Evolutionary conservation across 1,140 invertebrate species (phyloP), one percentile per base, ranked within the genome.

Genomic region (Ceratoteleas bidentatus): DNA sequence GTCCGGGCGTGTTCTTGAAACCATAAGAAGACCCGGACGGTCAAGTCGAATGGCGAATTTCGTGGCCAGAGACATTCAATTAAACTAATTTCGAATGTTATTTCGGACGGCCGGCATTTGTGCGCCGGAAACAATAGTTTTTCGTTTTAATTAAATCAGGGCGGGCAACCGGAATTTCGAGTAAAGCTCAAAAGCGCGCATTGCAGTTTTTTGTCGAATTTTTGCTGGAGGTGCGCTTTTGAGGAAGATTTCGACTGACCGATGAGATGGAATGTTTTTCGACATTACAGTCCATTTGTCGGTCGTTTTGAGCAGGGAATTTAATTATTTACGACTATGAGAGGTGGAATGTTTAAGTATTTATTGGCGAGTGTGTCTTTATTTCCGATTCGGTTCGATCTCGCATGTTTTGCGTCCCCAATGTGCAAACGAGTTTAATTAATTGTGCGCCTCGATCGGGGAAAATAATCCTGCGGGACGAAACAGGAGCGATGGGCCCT

Each of bases 391-490:
- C 84, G 83, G 87, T 87, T 85, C 84, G 82, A 81, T 83, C 72
- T 85, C 85, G 66, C 72, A 61, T 65, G 52, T 54, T 52, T 34
- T 10, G 4, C 36, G 15, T 47, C 7, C 43, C 47, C 54, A 82
- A 78, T 64, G 84, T 80, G 88, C 88, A 88, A 89, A 88, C 87
- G 87, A 88, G 79, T 81, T 88, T 87, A 88, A 89, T 89, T 89
- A 89, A 89, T 89, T 85, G 80, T 62, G 45, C 74, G 43, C 56
- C 36, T 65, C 70, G 34, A 77, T 57, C 80, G 49, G 43, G 58
- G 60, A 65, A 74, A 83, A 77, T 83, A 74, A 74, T 74, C 68
- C 62, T 36, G 32, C 49, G 74, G 68, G 68, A 43, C 24, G 24
- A 24, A 24, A 24, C 24, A 24, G 24, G 1, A 24, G 24, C 24